Conservation (phyloP, 2,113 vertebrate species). For the Poecile atricapillus region DNA sequence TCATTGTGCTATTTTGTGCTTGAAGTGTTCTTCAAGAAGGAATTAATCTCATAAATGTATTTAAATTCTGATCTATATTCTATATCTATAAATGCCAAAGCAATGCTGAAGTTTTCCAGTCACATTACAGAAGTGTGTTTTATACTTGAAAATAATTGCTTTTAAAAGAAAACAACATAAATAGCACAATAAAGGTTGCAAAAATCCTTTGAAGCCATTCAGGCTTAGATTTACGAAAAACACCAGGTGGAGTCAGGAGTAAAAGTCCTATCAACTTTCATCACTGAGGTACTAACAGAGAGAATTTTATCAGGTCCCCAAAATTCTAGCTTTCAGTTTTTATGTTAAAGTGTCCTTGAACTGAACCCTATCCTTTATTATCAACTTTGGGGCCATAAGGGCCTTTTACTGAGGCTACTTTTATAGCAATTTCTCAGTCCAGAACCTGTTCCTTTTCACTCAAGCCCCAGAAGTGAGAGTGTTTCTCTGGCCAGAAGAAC, state of each 20-base stretch:
- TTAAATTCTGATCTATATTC: not conserved
- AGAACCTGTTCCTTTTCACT: not conserved
- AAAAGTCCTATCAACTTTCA: not conserved
- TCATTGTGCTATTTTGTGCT: not conserved
- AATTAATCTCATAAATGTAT: not conserved
- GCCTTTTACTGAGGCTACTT: not conserved
- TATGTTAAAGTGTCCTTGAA: not conserved
- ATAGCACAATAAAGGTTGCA: not conserved
- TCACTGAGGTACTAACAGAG: not conserved
- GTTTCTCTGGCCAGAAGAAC: not conserved
- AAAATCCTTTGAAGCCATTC: not conserved
- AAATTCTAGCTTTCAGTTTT: not conserved
- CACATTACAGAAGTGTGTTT: not conserved
- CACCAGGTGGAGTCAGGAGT: not conserved
- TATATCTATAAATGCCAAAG: not conserved
- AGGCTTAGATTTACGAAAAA: not conserved
- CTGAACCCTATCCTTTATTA: not conserved
- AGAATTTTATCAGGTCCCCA: not conserved
- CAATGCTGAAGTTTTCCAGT: accelerated
- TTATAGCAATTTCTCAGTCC: not conserved
- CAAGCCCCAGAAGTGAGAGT: not conserved
- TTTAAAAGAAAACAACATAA: not conserved
- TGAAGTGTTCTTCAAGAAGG: not conserved
- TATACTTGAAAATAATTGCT: not conserved
- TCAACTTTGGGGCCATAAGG: not conserved